A percentile compares a stretch with the other conserved stretches of the same genome.
Conservation (phyloP, 2,888 invertebrate genomes). For the Tinea trinotella region DNA sequence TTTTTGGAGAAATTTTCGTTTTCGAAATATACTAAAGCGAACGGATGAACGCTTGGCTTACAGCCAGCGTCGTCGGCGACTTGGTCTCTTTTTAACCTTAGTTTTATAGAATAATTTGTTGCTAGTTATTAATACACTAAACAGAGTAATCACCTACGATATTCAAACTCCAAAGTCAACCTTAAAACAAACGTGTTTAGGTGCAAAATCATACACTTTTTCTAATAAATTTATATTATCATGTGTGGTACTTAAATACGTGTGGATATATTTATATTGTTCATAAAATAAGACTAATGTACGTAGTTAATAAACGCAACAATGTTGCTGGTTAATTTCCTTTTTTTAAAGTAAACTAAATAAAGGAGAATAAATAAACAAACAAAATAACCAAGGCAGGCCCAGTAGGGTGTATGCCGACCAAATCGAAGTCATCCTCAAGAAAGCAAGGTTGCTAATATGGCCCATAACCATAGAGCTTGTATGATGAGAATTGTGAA, state of each 20-base stretch:
- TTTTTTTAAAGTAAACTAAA: neutral
- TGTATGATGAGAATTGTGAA: no score
- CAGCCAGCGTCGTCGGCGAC: slow-evolving; percentile 1
- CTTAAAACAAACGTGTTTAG: neutral
- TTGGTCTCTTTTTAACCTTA: slow-evolving; percentile 9
- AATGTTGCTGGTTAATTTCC: neutral
- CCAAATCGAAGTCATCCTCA: no score
- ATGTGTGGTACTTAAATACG: neutral
- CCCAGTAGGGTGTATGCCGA: no score
- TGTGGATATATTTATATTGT: neutral
- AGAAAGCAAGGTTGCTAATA: no score
- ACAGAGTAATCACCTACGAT: neutral
- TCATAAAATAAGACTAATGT: neutral
- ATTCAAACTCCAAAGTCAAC: neutral
- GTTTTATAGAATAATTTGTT: slow-evolving; percentile 14
- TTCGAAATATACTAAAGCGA: neutral
- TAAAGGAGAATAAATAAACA: no score
- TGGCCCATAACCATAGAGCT: no score
- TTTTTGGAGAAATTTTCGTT: slow-evolving; percentile 6
- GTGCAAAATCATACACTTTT: neutral
- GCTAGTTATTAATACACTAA: slow-evolving; percentile 3
- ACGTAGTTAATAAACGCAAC: neutral
- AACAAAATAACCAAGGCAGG: no score
- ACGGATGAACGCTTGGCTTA: slow-evolving; percentile 3
- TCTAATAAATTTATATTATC: neutral